Conservation (phyloP, 2,888 invertebrate species). For the Crioceris asparagi region DNA sequence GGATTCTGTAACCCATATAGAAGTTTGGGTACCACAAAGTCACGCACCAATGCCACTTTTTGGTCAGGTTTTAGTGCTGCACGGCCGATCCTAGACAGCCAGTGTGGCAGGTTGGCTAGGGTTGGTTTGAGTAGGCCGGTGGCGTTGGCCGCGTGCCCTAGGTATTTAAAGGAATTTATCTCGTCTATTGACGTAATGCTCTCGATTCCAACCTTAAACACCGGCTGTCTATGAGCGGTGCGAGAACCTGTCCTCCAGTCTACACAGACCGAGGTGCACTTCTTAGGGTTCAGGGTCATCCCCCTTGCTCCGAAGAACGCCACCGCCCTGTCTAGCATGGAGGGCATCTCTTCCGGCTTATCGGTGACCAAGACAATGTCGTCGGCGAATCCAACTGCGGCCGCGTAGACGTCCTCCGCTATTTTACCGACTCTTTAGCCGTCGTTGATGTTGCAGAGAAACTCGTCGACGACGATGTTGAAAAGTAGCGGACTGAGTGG, state of each 20-base stretch:
- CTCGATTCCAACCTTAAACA: neutral
- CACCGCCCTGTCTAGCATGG: neutral
- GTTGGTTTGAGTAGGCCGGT: neutral
- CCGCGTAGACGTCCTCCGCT: neutral
- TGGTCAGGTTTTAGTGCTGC: constrained; percentile 35
- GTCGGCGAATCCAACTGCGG: constrained; percentile 18
- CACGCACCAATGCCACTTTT: constrained; percentile 25
- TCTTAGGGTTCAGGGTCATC: constrained; percentile 16
- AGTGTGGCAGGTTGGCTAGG: constrained; percentile 1
- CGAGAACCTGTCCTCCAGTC: neutral
- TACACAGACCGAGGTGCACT: constrained; percentile 10
- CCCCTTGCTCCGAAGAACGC: constrained; percentile 12
- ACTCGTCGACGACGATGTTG: constrained; percentile 23
- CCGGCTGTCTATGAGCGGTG: neutral
- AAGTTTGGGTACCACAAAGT: constrained; percentile 28
- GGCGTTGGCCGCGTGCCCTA: neutral
- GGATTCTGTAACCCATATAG: constrained; percentile 30
- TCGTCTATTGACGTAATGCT: neutral
- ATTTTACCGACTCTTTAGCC: neutral
- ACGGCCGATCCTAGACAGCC: constrained; percentile 21
- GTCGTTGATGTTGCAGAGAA: constrained; percentile 8
- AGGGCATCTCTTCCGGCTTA: neutral
- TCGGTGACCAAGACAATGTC: constrained; percentile 15
- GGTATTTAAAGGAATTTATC: neutral
- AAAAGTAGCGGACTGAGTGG: constrained; percentile 28